Base-by-base conservation (phyloP, 1,140 invertebrate genomes). In the Trichoplusia ni region DNA sequence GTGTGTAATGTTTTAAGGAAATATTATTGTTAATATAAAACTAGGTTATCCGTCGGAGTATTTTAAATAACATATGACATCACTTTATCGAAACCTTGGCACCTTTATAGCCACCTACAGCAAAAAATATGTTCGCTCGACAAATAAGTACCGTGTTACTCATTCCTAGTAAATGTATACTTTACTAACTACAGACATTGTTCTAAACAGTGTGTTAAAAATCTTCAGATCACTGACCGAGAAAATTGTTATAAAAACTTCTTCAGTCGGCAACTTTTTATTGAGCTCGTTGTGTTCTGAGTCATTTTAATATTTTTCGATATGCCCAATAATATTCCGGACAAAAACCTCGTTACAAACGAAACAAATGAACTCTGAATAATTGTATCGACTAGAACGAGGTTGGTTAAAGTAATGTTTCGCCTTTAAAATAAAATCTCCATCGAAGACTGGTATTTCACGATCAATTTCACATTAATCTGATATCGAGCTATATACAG, bases 131-230 rank as follows among this genome's bases (percentile, higher is more conserved):
- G 16, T 31, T 13, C 2, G 13, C 44, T 21, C 23, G 25, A 38
- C 33, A 40, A 18, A 38, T 25, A 23, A 56, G 21, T 27, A 56
- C 21, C 25, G 40, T 37, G 33, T 40, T 56, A 56, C 35, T 40
- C 51, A 40, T 27, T 8, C 13, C 8, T 31, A 49, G 46, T 31
- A 49, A 5, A 14, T 49, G 9, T 4, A 21, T 18, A 35, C 9
- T 9, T n/a, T 11, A 7, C 23, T 56, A n/a, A 16, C 6, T 54
- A 27, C 8, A 6, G 44, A 5, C 21, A 14, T 27, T 40, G 11
- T 40, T 9, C 27, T 25, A 40, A 56, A 9, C 35, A 29, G 13
- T 25, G 13, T 27, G 13, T 47, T 8, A 8, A 56, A 40, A 40
- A 40, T 56, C 1, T 14, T 23, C 33, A 21, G 51, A 40, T 56